Conservation (phyloP, 2,797 vertebrate genomes). For the Sebastes diaconus region DNA sequence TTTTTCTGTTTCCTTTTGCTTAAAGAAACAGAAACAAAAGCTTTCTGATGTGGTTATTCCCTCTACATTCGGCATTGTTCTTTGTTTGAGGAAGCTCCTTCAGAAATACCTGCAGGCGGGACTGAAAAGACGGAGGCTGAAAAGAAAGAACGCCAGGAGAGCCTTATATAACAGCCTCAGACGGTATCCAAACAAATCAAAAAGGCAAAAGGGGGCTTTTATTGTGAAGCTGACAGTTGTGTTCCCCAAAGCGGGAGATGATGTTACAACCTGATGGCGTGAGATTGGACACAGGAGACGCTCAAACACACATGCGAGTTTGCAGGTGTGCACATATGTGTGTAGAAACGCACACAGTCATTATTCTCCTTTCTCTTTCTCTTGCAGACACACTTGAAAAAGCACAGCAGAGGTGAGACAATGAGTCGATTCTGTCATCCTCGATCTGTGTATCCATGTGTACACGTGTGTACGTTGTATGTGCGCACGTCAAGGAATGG, state of each 20-base stretch:
- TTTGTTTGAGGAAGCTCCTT: conserved; percentile 65
- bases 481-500: conserved; percentile 11
- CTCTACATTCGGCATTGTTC: conserved; percentile 44
- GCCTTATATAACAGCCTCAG: conserved; percentile 62
- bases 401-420: not conserved
- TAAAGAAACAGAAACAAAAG: conserved; percentile 31
- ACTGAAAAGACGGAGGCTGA: conserved; percentile 47
- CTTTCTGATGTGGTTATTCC: conserved; percentile 64
- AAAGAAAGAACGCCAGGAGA: conserved; percentile 57
- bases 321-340: conserved; percentile 10
- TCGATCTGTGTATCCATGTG: conserved; percentile 23
- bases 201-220: conserved; percentile 46
- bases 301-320: conserved; percentile 8
- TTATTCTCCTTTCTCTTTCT: not conserved
- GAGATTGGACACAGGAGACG: conserved; percentile 31
- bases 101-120: conserved; percentile 59
- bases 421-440: conserved; percentile 19
- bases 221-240: conserved; percentile 57
- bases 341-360: not conserved
- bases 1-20: conserved; percentile 23
- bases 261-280: conserved; percentile 43
- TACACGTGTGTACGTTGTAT: not conserved
- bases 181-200: conserved; percentile 58
- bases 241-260: conserved; percentile 39
- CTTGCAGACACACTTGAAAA: conserved; percentile 14